A percentile compares a stretch with the other conserved stretches of the same genome.
Evolutionary conservation across 2,113 vertebrate species (phyloP).

Genomic region (Mystacornis crossleyi): DNA sequence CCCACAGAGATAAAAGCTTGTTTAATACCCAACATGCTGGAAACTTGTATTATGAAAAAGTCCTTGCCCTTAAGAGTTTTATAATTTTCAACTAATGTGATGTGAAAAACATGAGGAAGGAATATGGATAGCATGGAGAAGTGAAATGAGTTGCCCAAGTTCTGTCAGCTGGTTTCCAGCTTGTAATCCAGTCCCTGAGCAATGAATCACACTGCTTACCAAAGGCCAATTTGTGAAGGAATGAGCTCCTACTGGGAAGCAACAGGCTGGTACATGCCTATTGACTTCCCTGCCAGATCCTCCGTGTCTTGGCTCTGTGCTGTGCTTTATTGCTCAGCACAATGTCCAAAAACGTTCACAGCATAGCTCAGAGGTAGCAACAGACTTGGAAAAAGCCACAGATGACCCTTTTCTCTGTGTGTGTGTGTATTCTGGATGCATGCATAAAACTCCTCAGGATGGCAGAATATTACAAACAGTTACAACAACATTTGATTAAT

Average conservation of each 20-base stretch:
- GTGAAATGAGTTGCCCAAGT: conserved; percentile 34
- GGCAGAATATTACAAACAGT: not conserved
- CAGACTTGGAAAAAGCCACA: not conserved
- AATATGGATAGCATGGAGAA: not conserved
- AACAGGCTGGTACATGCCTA: conserved; percentile 52
- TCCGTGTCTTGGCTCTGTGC: not conserved
- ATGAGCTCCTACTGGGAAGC: conserved; percentile 52
- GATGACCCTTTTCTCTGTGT: not conserved
- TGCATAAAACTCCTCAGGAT: not conserved
- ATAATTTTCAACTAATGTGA: not conserved
- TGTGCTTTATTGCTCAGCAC: not conserved
- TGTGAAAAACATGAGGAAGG: conserved; percentile 22
- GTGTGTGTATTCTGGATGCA: not conserved
- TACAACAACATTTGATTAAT: conserved; percentile 12
- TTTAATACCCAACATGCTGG: conserved; percentile 7
- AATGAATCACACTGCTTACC: conserved; percentile 51
- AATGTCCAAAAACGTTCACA: not conserved
- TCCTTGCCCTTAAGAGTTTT: not conserved
- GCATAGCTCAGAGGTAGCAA: not conserved
- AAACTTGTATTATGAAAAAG: not conserved
- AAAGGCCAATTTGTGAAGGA: conserved; percentile 57
- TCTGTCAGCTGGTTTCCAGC: conserved; percentile 46
- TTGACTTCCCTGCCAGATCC: conserved; percentile 39
- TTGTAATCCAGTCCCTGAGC: conserved; percentile 40
- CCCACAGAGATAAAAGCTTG: not conserved